phyloP scores from a whole-genome alignment of 2,113 vertebrate genomes.

The Corapipo altera region DNA sequence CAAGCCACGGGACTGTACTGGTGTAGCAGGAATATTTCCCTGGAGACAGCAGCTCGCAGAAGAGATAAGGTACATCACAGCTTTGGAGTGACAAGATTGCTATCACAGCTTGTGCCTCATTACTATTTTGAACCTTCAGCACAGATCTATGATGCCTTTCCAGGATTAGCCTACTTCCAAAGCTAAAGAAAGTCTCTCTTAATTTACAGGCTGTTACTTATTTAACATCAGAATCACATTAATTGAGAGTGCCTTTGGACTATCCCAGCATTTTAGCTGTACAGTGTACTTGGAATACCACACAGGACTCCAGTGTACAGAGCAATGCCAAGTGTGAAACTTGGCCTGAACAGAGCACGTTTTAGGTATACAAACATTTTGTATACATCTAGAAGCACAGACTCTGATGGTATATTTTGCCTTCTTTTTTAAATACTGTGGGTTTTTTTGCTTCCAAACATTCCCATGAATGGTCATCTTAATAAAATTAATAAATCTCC shows the following conservation, averaged over 20 bases:
- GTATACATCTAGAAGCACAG: neutral
- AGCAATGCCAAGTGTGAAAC: neutral
- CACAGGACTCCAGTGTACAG: neutral
- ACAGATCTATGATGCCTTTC: constrained; percentile 48
- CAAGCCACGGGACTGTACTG: neutral
- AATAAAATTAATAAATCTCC: neutral
- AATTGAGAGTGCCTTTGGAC: neutral
- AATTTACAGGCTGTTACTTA: constrained; percentile 57
- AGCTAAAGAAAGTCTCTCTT: constrained; percentile 54
- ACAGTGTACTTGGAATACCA: neutral
- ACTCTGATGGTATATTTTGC: neutral
- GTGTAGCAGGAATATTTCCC: constrained; percentile 47
- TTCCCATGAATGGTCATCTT: neutral
- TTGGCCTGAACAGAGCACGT: neutral
- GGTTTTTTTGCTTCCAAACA: neutral
- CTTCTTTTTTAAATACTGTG: neutral
- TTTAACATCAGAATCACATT: constrained; percentile 49
- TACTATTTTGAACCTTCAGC: constrained; percentile 56
- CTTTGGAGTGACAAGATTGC: constrained; percentile 36
- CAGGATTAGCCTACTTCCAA: constrained; percentile 56
- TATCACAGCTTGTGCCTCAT: constrained; percentile 44
- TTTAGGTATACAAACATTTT: neutral
- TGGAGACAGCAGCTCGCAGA: constrained; percentile 33
- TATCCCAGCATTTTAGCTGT: neutral
- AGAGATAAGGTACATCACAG: constrained; percentile 37